Evolutionary conservation across 2,888 invertebrate species (phyloP), one percentile per base, ranked within the genome.

Genomic region (Drosophila gaucha): DNA sequence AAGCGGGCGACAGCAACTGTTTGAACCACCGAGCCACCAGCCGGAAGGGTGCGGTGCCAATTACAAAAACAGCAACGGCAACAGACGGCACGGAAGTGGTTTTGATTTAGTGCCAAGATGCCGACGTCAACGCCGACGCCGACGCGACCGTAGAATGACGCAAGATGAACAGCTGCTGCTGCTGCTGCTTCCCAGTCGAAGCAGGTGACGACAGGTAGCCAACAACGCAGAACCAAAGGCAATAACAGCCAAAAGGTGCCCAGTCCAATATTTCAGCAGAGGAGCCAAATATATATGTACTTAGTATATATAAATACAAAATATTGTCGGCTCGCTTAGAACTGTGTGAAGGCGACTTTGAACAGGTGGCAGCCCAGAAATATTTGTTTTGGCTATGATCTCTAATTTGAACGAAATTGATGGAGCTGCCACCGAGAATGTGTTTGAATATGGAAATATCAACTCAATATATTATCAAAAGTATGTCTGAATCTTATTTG

Each of bases 41-140:
- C 55, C 38, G 50, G 62, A 63, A 63, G 79, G 78, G 73, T 59
- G 51, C 43, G 72, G 41, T 71, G 64, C 28, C 68, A 67, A 69
- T 57, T 57, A 52, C 56, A 62, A 47, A 39, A 78, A 54, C 43
- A 44, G 44, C 44, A 73, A 46, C 41, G 56, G 26, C 52, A 62
- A 59, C 56, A 62, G 69, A 73, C 80, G 59, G 74, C 58, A 60
- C 83, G 82, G 86, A 82, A 82, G 84, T 82, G 82, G 84, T 83
- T 82, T 83, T 82, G 82, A 82, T 82, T 82, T 86, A 86, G 86
- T 75, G 58, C 65, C 65, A 55, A 75, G 74, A 70, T 70, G 71
- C 57, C 60, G 67, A 22, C 33, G 47, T 14, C 57, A 38, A 28
- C 46, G 28, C 26, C 20, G 55, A 36, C 60, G 58, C 22, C 31